Evolutionary conservation across 2,797 vertebrate species (phyloP), one percentile per base, ranked within the genome.

Genomic region (Xiphophorus birchmanni): DNA sequence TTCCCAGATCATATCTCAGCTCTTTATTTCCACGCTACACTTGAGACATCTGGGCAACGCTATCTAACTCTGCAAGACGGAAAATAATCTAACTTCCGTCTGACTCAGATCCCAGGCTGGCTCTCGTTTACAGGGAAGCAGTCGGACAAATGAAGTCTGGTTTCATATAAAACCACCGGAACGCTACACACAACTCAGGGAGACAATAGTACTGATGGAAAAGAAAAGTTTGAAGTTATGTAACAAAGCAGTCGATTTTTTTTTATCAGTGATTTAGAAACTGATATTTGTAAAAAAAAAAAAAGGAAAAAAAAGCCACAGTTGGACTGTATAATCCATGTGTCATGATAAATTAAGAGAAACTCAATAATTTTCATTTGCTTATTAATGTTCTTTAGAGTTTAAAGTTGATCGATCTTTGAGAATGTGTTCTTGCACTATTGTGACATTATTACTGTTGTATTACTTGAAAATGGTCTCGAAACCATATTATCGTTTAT

Each of bases 71-170:
- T n/a, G 23, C 15, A 12, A 7, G 3, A 75, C 23, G 2, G 40
- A 44, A 71, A 71, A 71, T 71, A n/a, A 71, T 71, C 67, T 44
- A 42, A 71, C 67, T 12, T n/a, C 23, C 21, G 40, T 42, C 67
- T n/a, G 23, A 71, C 67, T 44, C 40, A n/a, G 67, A 71, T 73
- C 80, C 65, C 78, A 79, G 40, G 23, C 23, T 44, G 67, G 40
- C 2, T 71, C 23, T 71, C 67, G 42, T 71, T 71, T 44, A 44
- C 67, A 44, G 40, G 67, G 37, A 40, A 26, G 35, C 12, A 71
- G 67, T 71, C 26, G 23, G 67, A 44, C 12, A 71, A 71, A 71
- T 71, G 23, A 71, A 71, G 40, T 71, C 67, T 71, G 11, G 5
- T 44, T 13, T 71, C 23, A 26, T 12, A 71, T 71, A 44, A 44